These are phyloP conservation scores for Lanistes nyassanus DNA, from an alignment of 1,140 invertebrate species.

Conservation along the genomic window DNA sequence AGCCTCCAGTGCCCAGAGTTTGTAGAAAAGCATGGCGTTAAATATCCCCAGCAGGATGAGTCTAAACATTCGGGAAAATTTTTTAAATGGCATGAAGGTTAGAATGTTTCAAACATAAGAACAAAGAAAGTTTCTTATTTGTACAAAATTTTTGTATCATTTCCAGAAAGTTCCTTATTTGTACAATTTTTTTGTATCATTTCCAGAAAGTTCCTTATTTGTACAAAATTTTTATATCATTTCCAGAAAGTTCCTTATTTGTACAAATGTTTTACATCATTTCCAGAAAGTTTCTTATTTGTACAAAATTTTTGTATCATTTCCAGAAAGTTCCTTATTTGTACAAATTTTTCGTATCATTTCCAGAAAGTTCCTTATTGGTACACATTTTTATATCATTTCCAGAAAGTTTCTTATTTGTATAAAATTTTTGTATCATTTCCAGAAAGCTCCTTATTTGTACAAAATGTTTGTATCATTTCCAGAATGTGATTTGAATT, in stretches of 20 bases:
- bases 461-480: background rate
- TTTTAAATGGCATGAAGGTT: background rate
- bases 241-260: background rate
- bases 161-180: background rate
- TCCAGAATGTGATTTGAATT: too few relatives aligned
- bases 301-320: too few relatives aligned
- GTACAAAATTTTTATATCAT: background rate
- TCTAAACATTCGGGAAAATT: slow-evolving; percentile 39
- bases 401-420: too few relatives aligned
- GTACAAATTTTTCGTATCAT: too few relatives aligned
- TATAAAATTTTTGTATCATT: background rate
- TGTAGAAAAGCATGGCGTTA: slow-evolving; percentile 83
- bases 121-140: background rate
- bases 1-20: slow-evolving; percentile 77
- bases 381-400: too few relatives aligned
- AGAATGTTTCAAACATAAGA: background rate
- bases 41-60: slow-evolving; percentile 76
- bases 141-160: background rate
- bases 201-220: background rate
- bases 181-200: background rate
- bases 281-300: background rate
- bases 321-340: too few relatives aligned
- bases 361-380: too few relatives aligned
- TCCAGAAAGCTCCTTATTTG: background rate
- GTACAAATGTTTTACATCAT: background rate